phyloP scores from a whole-genome alignment of 2,113 vertebrate genomes.

The Prunella himalayana region DNA sequence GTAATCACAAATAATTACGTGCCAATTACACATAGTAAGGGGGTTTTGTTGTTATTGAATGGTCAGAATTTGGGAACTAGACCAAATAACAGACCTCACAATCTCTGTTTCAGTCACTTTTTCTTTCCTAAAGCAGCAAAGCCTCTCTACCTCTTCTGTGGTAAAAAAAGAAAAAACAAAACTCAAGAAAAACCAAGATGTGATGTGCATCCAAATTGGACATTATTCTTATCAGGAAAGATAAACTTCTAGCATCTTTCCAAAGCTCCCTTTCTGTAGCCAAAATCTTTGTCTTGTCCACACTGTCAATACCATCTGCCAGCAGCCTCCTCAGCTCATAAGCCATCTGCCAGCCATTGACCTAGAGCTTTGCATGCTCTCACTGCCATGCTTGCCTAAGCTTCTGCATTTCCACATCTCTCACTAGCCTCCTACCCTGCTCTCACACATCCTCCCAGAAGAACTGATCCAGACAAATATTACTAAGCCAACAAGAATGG shows the following conservation, averaged over 20 bases:
- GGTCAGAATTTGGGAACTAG: conserved; percentile 38
- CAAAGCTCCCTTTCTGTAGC: conserved; percentile 58
- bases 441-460: conserved; percentile 50
- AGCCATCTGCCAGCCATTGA: conserved; percentile 77
- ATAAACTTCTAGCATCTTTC: conserved; percentile 61
- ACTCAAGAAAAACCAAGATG: neutral
- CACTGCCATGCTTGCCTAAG: conserved; percentile 49
- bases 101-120: conserved; percentile 6
- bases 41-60: conserved; percentile 45
- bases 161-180: neutral
- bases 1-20: conserved; percentile 67
- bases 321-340: conserved; percentile 63
- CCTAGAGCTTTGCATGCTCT: conserved; percentile 61
- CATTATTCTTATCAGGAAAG: conserved; percentile 24
- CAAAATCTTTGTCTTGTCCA: conserved; percentile 73
- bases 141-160: conserved; percentile 19
- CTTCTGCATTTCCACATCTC: conserved; percentile 38
- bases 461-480: conserved; percentile 28
- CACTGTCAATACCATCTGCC: conserved; percentile 77
- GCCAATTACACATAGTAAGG: conserved; percentile 54
- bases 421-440: conserved; percentile 33
- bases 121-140: neutral
- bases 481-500: conserved; percentile 23
- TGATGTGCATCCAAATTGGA: conserved; percentile 28
- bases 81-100: conserved; percentile 43